Base-by-base conservation (phyloP, 2,888 invertebrate species). In the Rotaria sp. region DNA sequence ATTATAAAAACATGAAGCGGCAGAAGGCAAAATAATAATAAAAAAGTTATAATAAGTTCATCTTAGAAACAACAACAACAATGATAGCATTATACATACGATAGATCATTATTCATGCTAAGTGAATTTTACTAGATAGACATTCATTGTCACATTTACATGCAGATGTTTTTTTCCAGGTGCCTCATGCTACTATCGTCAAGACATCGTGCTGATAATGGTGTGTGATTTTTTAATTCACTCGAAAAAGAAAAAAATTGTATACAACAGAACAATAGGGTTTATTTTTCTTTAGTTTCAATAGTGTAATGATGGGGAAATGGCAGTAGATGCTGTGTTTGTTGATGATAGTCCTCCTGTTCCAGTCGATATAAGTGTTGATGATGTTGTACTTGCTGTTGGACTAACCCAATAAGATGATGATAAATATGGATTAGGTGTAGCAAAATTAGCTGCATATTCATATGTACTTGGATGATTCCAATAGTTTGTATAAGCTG, bases 81-180 rank as follows among this genome's bases (percentile, higher is more conserved):
- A 59, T 59, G 26, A n/a, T 30, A 59, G 18, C 35, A 67, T 35
- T 35, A 67, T 35, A 67, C 15, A 35, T 21, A 18, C 67, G 18
- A 67, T 67, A 35, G 35, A 21, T 67, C 67, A 67, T 67, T 67
- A 67, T 67, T 67, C 35, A 67, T 67, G 67, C 67, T 67, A 67
- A 67, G 67, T 67, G 67, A 67, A 67, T 67, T 67, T 67, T 67
- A 67, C 67, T 67, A 67, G 67, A 67, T 67, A 67, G 67, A 67
- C 35, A 67, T 35, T 35, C 67, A 67, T 67, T 67, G 67, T 67
- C 67, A 67, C 67, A 67, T 67, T 67, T 67, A 35, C 67, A 67
- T 67, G 67, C 67, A 67, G 67, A 67, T 67, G 67, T 67, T 67
- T 67, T 35, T 67, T 35, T 67, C 67, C 67, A 67, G 67, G 67